These are phyloP conservation scores for Sebastes steindachneri DNA, from an alignment of 2,797 vertebrate genomes.

Conservation along the genomic window DNA sequence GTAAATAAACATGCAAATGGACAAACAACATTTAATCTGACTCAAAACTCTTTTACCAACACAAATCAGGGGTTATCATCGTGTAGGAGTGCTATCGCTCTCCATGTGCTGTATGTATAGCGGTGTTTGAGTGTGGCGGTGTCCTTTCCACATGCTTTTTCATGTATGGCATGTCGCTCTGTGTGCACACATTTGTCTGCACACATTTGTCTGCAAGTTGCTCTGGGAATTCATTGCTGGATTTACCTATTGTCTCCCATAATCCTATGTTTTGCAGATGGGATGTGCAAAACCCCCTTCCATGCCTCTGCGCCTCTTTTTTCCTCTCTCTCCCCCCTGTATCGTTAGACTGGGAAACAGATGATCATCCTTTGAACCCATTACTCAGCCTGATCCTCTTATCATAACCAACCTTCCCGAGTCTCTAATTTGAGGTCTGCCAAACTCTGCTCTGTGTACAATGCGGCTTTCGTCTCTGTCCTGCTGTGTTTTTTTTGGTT, in stretches of 20 bases:
- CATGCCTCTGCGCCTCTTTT: slow-evolving; percentile 39
- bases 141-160: slow-evolving; percentile 14
- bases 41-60: slow-evolving; percentile 13
- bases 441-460: slow-evolving; percentile 68
- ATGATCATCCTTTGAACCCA: slow-evolving; percentile 82
- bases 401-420: slow-evolving; percentile 77
- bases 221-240: slow-evolving; percentile 55
- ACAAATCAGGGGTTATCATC: slow-evolving; percentile 42
- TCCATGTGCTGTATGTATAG: not conserved
- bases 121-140: slow-evolving; percentile 8
- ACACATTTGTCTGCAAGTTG: slow-evolving; percentile 45
- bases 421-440: slow-evolving; percentile 77
- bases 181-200: slow-evolving; percentile 37
- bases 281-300: slow-evolving; percentile 62
- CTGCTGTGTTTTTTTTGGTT: slow-evolving; percentile 33
- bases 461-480: slow-evolving; percentile 58
- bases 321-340: slow-evolving; percentile 36
- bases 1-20: slow-evolving; percentile 55
- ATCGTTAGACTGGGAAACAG: slow-evolving; percentile 73
- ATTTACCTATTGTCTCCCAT: slow-evolving; percentile 77
- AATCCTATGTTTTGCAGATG: slow-evolving; percentile 81
- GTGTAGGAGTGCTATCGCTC: not conserved
- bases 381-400: slow-evolving; percentile 84
- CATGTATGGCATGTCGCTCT: slow-evolving; percentile 29
- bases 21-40: slow-evolving; percentile 59